These are phyloP conservation scores for Gasteruption jaculator DNA, from an alignment of 2,888 invertebrate genomes.

Conservation along the genomic window DNA sequence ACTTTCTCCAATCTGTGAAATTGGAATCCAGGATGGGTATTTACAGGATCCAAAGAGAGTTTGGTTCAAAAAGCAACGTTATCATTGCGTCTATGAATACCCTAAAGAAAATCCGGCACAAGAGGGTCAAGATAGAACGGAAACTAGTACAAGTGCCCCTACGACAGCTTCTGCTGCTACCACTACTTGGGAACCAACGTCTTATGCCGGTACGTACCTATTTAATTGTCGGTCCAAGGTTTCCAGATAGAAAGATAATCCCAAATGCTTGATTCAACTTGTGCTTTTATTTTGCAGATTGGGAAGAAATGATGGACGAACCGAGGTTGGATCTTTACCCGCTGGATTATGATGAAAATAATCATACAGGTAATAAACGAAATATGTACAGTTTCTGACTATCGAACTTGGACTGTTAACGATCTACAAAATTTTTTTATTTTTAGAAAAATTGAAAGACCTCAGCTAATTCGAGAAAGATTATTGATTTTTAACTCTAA, in stretches of 20 bases:
- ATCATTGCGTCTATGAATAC: constrained; percentile 81
- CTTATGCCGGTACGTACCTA: constrained; percentile 43
- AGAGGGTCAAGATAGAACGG: constrained; percentile 37
- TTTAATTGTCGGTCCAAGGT: not conserved
- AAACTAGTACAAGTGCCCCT: constrained; percentile 32
- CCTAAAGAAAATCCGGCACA: constrained; percentile 64
- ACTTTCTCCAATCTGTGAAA: too few relatives aligned
- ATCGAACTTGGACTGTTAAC: too few relatives aligned
- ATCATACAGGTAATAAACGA: constrained; percentile 41
- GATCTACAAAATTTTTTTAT: too few relatives aligned
- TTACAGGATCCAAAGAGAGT: constrained; percentile 64
- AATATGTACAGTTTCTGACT: too few relatives aligned
- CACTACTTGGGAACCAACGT: constrained; percentile 38
- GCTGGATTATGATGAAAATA: constrained; percentile 43
- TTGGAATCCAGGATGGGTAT: constrained; percentile 28
- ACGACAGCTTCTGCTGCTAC: constrained; percentile 31
- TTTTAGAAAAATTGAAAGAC: too few relatives aligned
- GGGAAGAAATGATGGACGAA: constrained; percentile 49
- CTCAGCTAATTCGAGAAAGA: too few relatives aligned
- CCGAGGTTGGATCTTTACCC: constrained; percentile 43
- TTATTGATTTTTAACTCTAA: too few relatives aligned
- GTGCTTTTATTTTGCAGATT: constrained; percentile 29
- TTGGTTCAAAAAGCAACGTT: constrained; percentile 78
- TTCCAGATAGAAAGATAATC: constrained; percentile 1
- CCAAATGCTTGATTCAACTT: not conserved